phyloP scores from a whole-genome alignment of 2,888 invertebrate species.

The Amphipyra berbera region DNA sequence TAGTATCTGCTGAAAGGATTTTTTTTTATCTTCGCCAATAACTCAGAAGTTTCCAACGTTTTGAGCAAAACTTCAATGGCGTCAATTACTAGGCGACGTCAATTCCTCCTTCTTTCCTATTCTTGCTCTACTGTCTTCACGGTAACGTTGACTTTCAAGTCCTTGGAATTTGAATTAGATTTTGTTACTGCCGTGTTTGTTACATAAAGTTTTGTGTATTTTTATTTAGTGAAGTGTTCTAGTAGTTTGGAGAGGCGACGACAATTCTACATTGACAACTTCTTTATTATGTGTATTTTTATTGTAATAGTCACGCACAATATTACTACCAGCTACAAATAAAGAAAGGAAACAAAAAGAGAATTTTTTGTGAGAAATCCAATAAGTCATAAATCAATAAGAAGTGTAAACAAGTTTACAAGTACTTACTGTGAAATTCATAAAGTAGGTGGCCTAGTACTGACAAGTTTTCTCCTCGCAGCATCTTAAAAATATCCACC shows the following conservation, averaged over 20 bases:
- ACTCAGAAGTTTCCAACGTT: slow-evolving; percentile 64
- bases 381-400: neutral
- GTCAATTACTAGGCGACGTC: slow-evolving; percentile 72
- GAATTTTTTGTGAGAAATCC: no score
- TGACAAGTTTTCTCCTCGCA: neutral
- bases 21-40: slow-evolving; percentile 55
- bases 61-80: slow-evolving; percentile 61
- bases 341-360: neutral
- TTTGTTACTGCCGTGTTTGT: slow-evolving; percentile 51
- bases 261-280: slow-evolving; percentile 7
- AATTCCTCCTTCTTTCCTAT: slow-evolving; percentile 65
- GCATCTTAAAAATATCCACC: no score
- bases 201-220: slow-evolving; percentile 24
- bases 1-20: neutral
- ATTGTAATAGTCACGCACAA: neutral
- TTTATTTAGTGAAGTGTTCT: slow-evolving; percentile 27
- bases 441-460: slow-evolving; percentile 6
- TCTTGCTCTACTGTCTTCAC: slow-evolving; percentile 63
- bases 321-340: neutral
- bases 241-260: slow-evolving; percentile 15
- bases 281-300: neutral
- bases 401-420: neutral
- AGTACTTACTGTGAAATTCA: neutral
- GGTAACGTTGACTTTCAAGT: slow-evolving; percentile 37
- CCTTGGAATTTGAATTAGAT: slow-evolving; percentile 47